Evolutionary conservation across 2,797 vertebrate species (phyloP), one percentile per base, ranked within the genome.

Genomic region (Sebastes hubbsi): DNA sequence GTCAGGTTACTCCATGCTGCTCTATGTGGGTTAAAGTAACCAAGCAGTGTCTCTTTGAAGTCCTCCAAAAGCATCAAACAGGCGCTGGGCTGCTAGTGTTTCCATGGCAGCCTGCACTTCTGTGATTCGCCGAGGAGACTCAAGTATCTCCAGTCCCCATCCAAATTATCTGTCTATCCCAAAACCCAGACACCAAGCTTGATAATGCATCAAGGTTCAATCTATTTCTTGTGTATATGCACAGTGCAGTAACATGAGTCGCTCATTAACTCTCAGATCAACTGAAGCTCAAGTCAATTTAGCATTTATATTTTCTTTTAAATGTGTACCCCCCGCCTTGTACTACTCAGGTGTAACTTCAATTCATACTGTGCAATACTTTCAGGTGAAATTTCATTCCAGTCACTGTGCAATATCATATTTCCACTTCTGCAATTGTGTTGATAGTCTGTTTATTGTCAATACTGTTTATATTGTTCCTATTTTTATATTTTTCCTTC

Each of bases 61-160:
- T 87, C 77, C 82, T 89, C 82, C 58, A 80, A 88, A 91, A 87
- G 81, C 87, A 80, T 86, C 81, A 78, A 81, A 88, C 58, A 71
- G 72, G 36, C 78, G 42, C 56, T 32, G 82, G 75, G 77, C 80
- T 79, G 69, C 38, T 72, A 59, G 80, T 66, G 80, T 90, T 88
- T 84, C 88, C 83, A 92, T 89, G 85, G 85, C 87, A 92, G 87
- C 86, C 76, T 52, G 75, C 59, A 87, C 68, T 25, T 82, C 69
- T 79, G 78, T 73, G 81, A 79, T 76, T 72, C 5, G 8, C 34
- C 16, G 24, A 61, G 60, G 36, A 84, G 18, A 64, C 72, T 66
- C n/a, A 6, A 75, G 42, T 14, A 83, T 74, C 64, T 84, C 64
- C 27, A 20, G 29, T 24, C 24, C 24, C 30, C 42, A 30, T 83